Conservation (phyloP, 2,797 vertebrate genomes). For the Melanogrammus aeglefinus region DNA sequence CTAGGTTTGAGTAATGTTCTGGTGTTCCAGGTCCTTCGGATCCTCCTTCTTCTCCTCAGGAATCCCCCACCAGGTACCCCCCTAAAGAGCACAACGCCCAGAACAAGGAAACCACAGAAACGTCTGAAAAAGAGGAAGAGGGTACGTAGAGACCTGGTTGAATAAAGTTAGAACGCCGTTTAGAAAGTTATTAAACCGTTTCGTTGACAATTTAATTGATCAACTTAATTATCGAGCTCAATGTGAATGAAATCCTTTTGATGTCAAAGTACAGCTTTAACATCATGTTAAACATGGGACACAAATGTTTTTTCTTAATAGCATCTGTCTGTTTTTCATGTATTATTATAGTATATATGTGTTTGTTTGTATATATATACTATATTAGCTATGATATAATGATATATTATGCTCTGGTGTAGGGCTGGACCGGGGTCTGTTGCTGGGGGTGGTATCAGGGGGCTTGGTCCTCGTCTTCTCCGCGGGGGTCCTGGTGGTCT, state of each 20-base stretch:
- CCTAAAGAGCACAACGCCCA: slow-evolving; percentile 81
- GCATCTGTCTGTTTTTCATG: no score
- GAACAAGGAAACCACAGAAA: slow-evolving; percentile 63
- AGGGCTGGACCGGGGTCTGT: not conserved
- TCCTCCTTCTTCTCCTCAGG: slow-evolving; percentile 75
- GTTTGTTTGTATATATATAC: no score
- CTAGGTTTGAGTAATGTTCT: slow-evolving; percentile 22
- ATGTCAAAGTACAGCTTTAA: not conserved
- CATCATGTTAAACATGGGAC: not conserved
- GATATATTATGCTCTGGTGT: not conserved
- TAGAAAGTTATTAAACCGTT: no score
- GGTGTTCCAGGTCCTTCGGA: slow-evolving; percentile 82
- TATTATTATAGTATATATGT: no score
- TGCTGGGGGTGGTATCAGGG: slow-evolving; percentile 80
- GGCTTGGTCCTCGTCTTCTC: slow-evolving; percentile 83
- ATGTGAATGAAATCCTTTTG: not conserved
- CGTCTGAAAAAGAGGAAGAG: slow-evolving; percentile 46
- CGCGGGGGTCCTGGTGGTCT: slow-evolving; percentile 76
- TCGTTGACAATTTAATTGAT: no score
- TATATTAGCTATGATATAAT: not conserved
- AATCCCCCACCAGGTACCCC: slow-evolving; percentile 83
- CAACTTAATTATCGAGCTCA: no score
- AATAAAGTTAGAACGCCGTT: not conserved
- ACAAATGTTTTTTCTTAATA: not conserved
- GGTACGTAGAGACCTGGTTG: slow-evolving; percentile 25